Conservation (phyloP, 1,140 invertebrate genomes). For the Aphelinus atriplicis region DNA sequence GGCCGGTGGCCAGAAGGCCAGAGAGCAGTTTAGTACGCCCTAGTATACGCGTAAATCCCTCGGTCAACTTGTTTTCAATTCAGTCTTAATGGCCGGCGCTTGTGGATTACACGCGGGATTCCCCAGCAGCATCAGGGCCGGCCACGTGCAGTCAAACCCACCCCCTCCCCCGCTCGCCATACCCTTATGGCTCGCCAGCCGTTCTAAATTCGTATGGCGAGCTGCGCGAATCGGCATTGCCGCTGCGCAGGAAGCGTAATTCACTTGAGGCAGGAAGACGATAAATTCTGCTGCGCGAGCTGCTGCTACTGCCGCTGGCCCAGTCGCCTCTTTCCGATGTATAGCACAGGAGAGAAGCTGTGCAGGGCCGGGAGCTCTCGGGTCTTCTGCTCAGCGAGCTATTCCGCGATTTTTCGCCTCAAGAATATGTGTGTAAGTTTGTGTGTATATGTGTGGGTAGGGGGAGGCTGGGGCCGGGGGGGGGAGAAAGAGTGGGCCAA, state of each 20-base stretch:
- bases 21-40: too few species aligned
- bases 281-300: conserved; percentile 25
- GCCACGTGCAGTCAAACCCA: too few species aligned
- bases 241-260: conserved; percentile 24
- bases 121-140: not conserved
- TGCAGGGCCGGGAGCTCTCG: not conserved
- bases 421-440: not conserved
- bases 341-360: not conserved
- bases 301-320: conserved; percentile 4
- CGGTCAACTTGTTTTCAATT: conserved; percentile 36
- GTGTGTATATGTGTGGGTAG: too few species aligned
- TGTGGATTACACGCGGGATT: conserved; percentile 24
- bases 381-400: not conserved
- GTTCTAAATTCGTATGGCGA: not conserved
- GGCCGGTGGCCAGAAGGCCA: not conserved
- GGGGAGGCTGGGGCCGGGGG: too few species aligned
- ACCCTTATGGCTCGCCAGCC: too few species aligned
- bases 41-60: conserved; percentile 6
- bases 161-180: too few species aligned
- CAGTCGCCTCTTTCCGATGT: not conserved
- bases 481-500: too few species aligned
- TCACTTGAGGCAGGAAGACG: conserved; percentile 43
- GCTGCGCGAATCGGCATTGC: conserved; percentile 22
- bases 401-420: conserved; percentile 20
- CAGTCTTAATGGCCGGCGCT: conserved; percentile 22